Base-by-base conservation (phyloP, 2,797 vertebrate genomes). In the Lycodopsis pacificus region DNA sequence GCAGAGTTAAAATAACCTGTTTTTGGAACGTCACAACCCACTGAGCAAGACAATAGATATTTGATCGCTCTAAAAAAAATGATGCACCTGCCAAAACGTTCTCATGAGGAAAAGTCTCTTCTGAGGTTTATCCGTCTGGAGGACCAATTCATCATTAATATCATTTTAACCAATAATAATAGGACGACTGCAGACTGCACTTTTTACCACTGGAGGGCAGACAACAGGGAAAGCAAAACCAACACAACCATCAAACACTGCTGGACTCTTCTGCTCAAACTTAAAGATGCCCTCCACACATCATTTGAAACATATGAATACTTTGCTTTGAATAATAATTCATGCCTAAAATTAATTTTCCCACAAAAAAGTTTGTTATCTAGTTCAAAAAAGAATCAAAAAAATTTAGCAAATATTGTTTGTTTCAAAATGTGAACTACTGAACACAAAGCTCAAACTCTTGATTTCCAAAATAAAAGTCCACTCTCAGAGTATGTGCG, bases 181-280 rank as follows among this genome's bases (percentile, higher is more conserved):
- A 7, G 13, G 3, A 40, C 19, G 30, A 27, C 34, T 49, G 27
- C 58, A 48, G 49, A 63, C 13, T 53, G 22, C 20, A 46, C 20
- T 13, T 69, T 36, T 25, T 11, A 57, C 72, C 76, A 75, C 67
- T 42, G 70, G 73, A 71, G 53, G 79, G 76, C 72, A 73, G 76
- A 71, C 46, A 38, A 20, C 20, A 57, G 27, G 14, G 19, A 12
- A 56, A 17, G 25, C 1, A 42, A 27, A 56, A 30, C 42, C 36
- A 40, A 48, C 15, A 66, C 38, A 53, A 30, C 9, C 44, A 65
- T 17, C 19, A 15, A 8, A 7, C 22, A 57, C 15, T 68, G 32
- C 20, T 19, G 46, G 3, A 38, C 61, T 40, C 8, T 13, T 25
- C 27, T 34, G 32, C 19, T 71, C 8, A 51, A 19, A 40, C 49